Base-by-base conservation (phyloP, 2,113 vertebrate genomes). In the Merops nubicus region DNA sequence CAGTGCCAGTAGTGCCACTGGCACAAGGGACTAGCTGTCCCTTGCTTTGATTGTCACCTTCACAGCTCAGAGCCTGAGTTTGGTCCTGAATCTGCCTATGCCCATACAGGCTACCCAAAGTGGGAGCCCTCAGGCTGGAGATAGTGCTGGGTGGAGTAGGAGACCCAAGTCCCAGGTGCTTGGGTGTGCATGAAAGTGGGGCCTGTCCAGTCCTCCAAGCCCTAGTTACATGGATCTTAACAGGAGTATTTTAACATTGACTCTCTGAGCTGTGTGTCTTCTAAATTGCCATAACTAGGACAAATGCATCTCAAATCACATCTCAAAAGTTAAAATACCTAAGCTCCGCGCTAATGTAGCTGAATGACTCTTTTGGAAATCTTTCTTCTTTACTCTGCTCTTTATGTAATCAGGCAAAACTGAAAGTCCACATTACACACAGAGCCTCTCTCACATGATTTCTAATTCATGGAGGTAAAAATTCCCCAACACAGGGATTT, bases 391-490 rank as follows among this genome's bases (percentile, higher is more conserved):
- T 78, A 51, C 19, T 29, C 51, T 75, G 38, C 42, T 70, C 14
- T 81, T 45, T 89, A 63, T 76, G 81, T 84, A 85, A 42, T 59
- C 36, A 83, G 62, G 85, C 91, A 93, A 95, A 96, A 91, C 69
- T 69, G 62, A 95, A 96, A 96, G 94, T 76, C 78, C 31, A 36
- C n/a, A 19, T 94, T 91, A 72, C 1, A 6, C 38, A 65, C 83
- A 75, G 23, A 78, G 65, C 20, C 14, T 77, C 22, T 70, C 36
- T 95, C 94, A 94, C 87, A 76, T 88, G 84, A 89, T 87, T 89
- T 72, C n/a, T 50, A 92, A 82, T 68, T 94, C 93, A 64, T 2
- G 5, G 87, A 87, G 28, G 65, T 92, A 87, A 85, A 75, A 94
- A 47, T 83, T 82, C 29, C 85, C 43, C 81, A 73, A 29, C 45